Evolutionary conservation across 2,888 invertebrate species (phyloP), one percentile per base, ranked within the genome.

Genomic region (Hyppa rectilinea): DNA sequence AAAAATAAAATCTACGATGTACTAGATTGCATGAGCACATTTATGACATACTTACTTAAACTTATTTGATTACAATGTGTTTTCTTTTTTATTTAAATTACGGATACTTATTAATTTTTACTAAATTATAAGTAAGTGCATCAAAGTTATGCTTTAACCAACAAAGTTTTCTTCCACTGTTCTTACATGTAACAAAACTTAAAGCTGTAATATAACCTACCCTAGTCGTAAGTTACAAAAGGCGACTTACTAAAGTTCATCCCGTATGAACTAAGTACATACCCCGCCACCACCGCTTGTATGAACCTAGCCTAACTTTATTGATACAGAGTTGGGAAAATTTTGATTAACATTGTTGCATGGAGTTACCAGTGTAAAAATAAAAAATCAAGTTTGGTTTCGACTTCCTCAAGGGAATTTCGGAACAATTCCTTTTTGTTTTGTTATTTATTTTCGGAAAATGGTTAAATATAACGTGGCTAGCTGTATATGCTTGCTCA

Each of bases 261-360:
- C 4, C 23, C 49, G 12, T 49, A 43, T 45, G 26, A 77, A 29
- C 31, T 12, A 36, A 29, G 47, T n/a, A 60, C 6, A 60, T 26
- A 20, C n/a, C n/a, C n/a, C n/a, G 10, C 20, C 36, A 7, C 34
- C 17, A 17, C 12, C 10, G 34, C 40, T 62, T 47, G 29, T 77
- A 67, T 70, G 56, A 61, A 67, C 56, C n/a, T 40, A 49, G 31
- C 43, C 26, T 38, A 31, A 58, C 43, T 69, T 52, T 36, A 12
- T 20, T 26, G 20, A 3, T 59, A 23, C 26, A 23, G 5, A 49
- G n/a, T 47, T 49, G 10, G 31, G 6, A 55, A 31, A 4, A 7
- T 43, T 60, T 69, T 64, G 31, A 66, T 67, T 67, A 64, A 72
- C 40, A 64, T 80, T 58, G 67, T 79, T 68, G 17, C 29, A 66